phyloP scores from a whole-genome alignment of 1,140 invertebrate species.

The Polypedilum pembai region DNA sequence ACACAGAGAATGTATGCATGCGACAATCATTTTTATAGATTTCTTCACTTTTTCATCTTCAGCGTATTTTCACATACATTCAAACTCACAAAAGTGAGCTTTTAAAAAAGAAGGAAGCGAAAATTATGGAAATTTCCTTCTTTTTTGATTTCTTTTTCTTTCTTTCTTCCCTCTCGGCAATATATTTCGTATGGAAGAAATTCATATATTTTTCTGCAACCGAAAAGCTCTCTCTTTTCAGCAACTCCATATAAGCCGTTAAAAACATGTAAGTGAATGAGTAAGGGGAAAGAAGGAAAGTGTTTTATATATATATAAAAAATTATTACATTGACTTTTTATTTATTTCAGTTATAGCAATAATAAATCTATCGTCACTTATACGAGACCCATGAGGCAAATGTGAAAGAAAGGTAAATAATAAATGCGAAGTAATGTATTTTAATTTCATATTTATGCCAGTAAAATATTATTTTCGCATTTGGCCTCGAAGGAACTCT shows the following conservation, averaged over 20 bases:
- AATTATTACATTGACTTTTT: constrained; percentile 19
- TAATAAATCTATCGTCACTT: constrained; percentile 13
- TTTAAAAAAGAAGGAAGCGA: background rate
- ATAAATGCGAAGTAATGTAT: constrained; percentile 18
- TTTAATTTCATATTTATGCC: constrained; percentile 13
- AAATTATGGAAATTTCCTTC: constrained; percentile 7
- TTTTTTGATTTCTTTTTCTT: background rate
- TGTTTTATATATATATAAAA: background rate
- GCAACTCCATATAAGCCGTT: background rate
- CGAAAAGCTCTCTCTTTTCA: background rate
- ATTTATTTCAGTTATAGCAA: constrained; percentile 7
- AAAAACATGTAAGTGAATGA: background rate
- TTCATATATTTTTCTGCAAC: too few relatives aligned
- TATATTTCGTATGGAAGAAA: background rate
- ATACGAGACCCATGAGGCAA: constrained; percentile 1
- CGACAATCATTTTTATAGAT: too few relatives aligned
- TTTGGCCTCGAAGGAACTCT: constrained; percentile 3
- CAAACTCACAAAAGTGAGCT: background rate
- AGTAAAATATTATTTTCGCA: constrained; percentile 4
- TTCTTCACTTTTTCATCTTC: too few relatives aligned
- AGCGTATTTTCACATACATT: background rate
- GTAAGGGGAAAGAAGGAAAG: too few relatives aligned
- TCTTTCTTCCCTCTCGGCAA: background rate
- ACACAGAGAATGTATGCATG: too few relatives aligned
- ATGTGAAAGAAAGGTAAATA: constrained; percentile 12